Base-by-base conservation (phyloP, 1,140 invertebrate species). In the Brachionus asplanchnoidis region DNA sequence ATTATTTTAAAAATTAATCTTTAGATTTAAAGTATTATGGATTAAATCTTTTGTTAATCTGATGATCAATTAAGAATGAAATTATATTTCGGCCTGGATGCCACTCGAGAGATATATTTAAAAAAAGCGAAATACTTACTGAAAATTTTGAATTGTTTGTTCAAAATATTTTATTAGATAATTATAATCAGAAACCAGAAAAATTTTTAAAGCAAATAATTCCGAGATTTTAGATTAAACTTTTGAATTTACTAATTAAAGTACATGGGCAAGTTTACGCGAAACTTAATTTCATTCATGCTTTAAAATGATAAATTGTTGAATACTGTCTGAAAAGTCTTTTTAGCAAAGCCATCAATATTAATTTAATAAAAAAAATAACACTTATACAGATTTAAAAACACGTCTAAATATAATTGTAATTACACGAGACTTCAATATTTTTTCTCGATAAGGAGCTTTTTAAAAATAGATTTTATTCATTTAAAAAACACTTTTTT, bases 311-410 rank as follows among this genome's bases (percentile, higher is more conserved):
- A 68, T 68, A 68, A 68, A 68, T 68, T 68, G n/a, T 68, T 68
- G 66, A 68, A 68, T 68, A 68, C 66, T 68, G 66, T 68, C 66
- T 73, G 68, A 73, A 73, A 73, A 40, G 5, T 40, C 17, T 8
- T 73, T 73, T 42, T 73, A 73, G 36, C 28, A 40, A 32, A 73
- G 40, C 32, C 4, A 73, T 40, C 36, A 73, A 73, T 42, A 40
- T 9, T 20, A 73, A 73, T 20, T 20, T 42, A 73, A 42, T 42
- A 5, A 73, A 42, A 73, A 42, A 68, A 73, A 42, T n/a, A 73
- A 73, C 28, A 42, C 68, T 73, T 73, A 73, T 17, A 73, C 11
- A 32, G 68, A 73, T 73, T 73, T 42, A 73, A 73, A 73, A 73
- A 73, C 32, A 73, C 68, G 68, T 73, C 36, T 73, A 73, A 73